Evolutionary conservation across 2,888 invertebrate genomes (phyloP), one percentile per base, ranked within the genome.

Genomic region (Drosophila picticornis): DNA sequence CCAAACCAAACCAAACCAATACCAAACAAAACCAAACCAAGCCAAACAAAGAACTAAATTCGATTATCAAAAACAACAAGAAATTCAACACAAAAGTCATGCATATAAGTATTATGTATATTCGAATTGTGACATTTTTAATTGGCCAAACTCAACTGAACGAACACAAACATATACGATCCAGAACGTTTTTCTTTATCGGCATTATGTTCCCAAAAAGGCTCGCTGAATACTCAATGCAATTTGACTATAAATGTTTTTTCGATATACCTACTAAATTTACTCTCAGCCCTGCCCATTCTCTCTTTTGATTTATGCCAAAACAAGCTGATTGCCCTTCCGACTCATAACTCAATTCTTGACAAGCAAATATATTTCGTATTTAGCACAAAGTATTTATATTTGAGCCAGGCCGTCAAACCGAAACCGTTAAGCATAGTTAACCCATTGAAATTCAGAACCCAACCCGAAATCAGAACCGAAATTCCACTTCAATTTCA

Each of bases 21-120:
- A 50, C 9, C 55, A 68, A 73, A 79, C 36, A 19, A 43, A 43
- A 43, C 11, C 11, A 43, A 46, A 46, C 22, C 25, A 43, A 46
- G 22, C 22, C 25, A 46, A 16, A 46, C 10, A 25, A 46, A 11
- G 7, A 46, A 46, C 46, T 4, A 2, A 46, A 25, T 46, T 46
- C 9, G 25, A 25, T 25, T 25, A 25, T 46, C 1, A 64, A 52
- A 62, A 59, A 68, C 62, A 64, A n/a, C 11, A 16, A 56, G 60
- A 36, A 60, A 46, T 60, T 46, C 29, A 55, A 55, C 56, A 48
- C 22, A 57, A 69, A 70, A 80, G 74, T 83, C 80, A 73, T 83
- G 81, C 86, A 83, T 75, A 84, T 75, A 84, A 80, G 56, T 81
- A 77, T 84, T 25, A 74, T 84, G 72, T 75, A 76, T 76, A 63